These are phyloP conservation scores for Epinotia ramella DNA, from an alignment of 2,888 invertebrate species.

Conservation along the genomic window DNA sequence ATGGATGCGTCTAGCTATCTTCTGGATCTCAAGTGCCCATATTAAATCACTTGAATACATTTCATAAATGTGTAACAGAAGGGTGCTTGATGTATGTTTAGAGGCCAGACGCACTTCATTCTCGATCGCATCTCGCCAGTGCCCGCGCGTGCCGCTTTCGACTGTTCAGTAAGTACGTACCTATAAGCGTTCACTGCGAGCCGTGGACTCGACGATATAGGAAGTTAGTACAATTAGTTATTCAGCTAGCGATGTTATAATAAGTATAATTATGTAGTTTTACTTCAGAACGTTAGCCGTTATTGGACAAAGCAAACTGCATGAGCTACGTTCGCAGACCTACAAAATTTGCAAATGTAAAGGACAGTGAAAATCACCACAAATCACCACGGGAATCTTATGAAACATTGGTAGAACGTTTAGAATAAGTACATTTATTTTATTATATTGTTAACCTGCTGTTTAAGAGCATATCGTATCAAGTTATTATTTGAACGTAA, in stretches of 20 bases:
- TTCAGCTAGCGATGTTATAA: constrained; percentile 41
- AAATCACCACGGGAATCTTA: constrained; percentile 26
- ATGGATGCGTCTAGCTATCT: constrained; percentile 16
- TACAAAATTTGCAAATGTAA: not conserved
- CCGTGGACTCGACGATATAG: constrained; percentile 20
- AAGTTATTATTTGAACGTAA: constrained; percentile 2
- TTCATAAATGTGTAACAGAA: not conserved
- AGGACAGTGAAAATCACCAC: constrained; percentile 2
- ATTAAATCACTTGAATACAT: not conserved
- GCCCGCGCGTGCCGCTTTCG: constrained; percentile 68
- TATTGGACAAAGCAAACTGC: not conserved
- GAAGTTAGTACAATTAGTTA: constrained; percentile 40
- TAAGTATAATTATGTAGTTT: constrained; percentile 25
- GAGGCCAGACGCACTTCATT: constrained; percentile 10
- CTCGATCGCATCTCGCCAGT: constrained; percentile 8
- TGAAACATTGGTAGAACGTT: constrained; percentile 22
- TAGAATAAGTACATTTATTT: constrained; percentile 26
- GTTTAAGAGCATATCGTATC: constrained; percentile 6
- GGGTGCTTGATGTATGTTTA: not conserved
- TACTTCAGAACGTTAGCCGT: constrained; percentile 18
- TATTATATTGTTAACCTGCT: constrained; percentile 8
- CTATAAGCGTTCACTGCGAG: constrained; percentile 34
- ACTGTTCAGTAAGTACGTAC: constrained; percentile 61
- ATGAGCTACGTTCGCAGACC: not conserved
- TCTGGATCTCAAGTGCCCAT: not conserved